Evolutionary conservation across 2,113 vertebrate genomes (phyloP).

Genomic region (Anser brachyrhynchus): DNA sequence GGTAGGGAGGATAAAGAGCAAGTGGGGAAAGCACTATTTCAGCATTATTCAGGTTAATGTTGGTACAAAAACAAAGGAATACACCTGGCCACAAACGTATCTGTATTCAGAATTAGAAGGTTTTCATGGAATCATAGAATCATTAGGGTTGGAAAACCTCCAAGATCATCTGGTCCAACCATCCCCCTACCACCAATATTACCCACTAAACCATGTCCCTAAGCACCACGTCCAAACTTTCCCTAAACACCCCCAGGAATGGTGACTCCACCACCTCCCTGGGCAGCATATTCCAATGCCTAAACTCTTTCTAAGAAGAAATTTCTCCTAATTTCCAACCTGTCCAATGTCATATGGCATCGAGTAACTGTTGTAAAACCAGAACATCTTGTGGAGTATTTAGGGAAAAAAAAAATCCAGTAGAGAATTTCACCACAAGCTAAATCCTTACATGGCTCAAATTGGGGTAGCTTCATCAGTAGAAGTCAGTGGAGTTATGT

Average conservation of each 20-base stretch:
- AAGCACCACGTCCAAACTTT: too few species aligned
- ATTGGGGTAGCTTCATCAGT: not conserved
- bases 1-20: not conserved
- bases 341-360: not conserved
- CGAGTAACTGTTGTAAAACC: not conserved
- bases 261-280: too few species aligned
- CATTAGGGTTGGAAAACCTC: too few species aligned
- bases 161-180: too few species aligned
- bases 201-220: too few species aligned
- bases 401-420: not conserved
- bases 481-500: not conserved
- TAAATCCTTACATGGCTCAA: not conserved
- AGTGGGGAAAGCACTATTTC: not conserved
- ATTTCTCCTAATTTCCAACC: too few species aligned
- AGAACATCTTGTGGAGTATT: not conserved
- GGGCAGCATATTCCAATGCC: too few species aligned
- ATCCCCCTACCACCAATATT: too few species aligned
- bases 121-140: not conserved
- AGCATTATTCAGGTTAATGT: not conserved
- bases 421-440: not conserved
- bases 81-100: not conserved
- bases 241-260: too few species aligned
- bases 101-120: not conserved
- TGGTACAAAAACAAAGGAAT: not conserved
- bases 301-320: too few species aligned